Evolutionary conservation across 2,797 vertebrate genomes (phyloP).

Genomic region (Sebastes hopkinsi): DNA sequence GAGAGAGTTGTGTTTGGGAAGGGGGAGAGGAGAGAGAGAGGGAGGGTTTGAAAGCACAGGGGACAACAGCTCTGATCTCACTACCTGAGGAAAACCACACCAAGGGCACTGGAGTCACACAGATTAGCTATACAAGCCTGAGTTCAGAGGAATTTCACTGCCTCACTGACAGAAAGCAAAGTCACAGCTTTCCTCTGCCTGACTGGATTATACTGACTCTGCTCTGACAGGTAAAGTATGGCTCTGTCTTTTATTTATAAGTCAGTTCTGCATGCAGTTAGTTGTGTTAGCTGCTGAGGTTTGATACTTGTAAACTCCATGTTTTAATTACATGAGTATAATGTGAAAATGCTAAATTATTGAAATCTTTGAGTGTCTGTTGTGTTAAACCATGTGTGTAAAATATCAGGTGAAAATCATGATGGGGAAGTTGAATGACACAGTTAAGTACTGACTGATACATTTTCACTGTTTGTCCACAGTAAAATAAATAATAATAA

Average conservation of each 20-base stretch:
- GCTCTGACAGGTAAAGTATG: slow-evolving; percentile 59
- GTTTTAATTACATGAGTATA: not conserved
- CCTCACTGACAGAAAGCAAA: slow-evolving; percentile 37
- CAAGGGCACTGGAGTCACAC: slow-evolving; percentile 74
- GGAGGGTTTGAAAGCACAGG: slow-evolving; percentile 29
- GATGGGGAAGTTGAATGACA: not conserved
- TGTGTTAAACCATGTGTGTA: not conserved
- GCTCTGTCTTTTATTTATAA: not conserved
- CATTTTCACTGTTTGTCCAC: not conserved
- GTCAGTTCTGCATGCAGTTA: not conserved
- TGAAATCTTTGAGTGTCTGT: not conserved
- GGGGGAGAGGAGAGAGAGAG: slow-evolving; percentile 4
- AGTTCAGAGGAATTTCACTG: slow-evolving; percentile 37
- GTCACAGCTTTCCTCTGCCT: slow-evolving; percentile 15
- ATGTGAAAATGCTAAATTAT: not conserved
- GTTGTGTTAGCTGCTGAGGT: not conserved
- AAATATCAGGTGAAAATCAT: not conserved
- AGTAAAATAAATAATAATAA: not conserved
- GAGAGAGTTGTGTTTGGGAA: slow-evolving; percentile 6
- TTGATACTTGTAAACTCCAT: not conserved
- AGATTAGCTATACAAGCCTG: slow-evolving; percentile 22
- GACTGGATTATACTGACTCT: slow-evolving; percentile 26
- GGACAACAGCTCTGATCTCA: slow-evolving; percentile 46
- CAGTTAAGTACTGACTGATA: not conserved
- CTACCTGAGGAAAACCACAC: slow-evolving; percentile 69